Evolutionary conservation across 2,888 invertebrate genomes (phyloP), one percentile per base, ranked within the genome.

Genomic region (Omphaloscelis lunosa): DNA sequence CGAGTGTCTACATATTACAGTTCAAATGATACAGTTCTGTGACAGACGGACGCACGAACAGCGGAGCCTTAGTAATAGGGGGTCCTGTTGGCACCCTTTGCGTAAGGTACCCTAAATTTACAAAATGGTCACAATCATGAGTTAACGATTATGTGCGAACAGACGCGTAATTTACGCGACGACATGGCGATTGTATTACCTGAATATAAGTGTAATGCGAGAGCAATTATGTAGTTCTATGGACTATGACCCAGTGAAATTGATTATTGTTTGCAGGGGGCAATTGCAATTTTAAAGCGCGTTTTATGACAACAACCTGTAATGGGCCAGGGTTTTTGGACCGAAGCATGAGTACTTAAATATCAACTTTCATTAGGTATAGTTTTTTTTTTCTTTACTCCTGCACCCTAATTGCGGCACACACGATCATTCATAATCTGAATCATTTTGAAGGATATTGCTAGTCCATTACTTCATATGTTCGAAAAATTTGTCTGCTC

Each of bases 261-360:
- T 45, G 83, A 77, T 82, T 77, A 82, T 83, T 77, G 83, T 68
- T 63, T 61, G n/a, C 65, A 12, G 48, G 74, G 80, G 51, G 81
- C 62, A 20, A 63, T 80, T 80, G 23, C 62, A 63, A 20, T 74
- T 75, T 62, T 62, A 62, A 29, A 15, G 29, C n/a, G 2, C 20
- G 20, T 75, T 77, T 75, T 77, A 75, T 53, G 65, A 53, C 77
- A 76, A 34, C 23, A 12, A 2, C 15, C 7, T n/a, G 6, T 53
- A 53, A 62, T 39, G 12, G 53, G 34, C 0, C 23, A 29, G 15
- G 45, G 20, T 8, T 58, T n/a, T 39, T 12, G n/a, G 48, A 20
- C 39, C 23, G 48, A 62, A 15, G 23, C 29, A 7, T 17, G 7
- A 1, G 17, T n/a, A 15, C 15, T 8, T 41, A 45, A 15, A 23